Evolutionary conservation across 2,113 vertebrate genomes (phyloP), one percentile per base, ranked within the genome.

Genomic region (Scopus umbretta): DNA sequence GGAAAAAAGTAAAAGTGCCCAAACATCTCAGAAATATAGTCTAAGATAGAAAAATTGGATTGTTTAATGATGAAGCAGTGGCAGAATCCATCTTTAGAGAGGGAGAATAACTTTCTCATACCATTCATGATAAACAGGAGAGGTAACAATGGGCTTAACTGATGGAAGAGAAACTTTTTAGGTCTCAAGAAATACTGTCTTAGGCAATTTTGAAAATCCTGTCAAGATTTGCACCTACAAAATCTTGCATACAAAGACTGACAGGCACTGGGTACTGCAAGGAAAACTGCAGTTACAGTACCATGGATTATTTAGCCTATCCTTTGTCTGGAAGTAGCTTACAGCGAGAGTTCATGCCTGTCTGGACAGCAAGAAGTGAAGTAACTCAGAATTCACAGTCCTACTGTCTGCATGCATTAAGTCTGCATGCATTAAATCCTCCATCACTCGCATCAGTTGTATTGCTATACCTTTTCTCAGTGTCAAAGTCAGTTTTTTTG

Each of bases 401-500:
- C 68, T 23, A 13, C 50, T 72, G 7, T 10, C 20, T 10, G 21
- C 42, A 16, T 19, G 7, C 45, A 42, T 15, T 34, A 65, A 32
- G 66, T 11, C n/a, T 10, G 21, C 42, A 16, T 19, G 7, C 45
- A 42, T 15, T 34, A 65, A 32, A 71, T 11, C n/a, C 52, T 55
- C 27, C 43, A 11, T 11, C 9, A 17, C 15, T 11, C 2, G 0
- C 2, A 10, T 25, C 47, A 62, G 10, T 7, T 10, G 6, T 5
- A 7, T 9, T 34, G 38, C 23, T n/a, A 22, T 7, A 38, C 61
- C 6, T 15, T 58, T 21, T 43, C 43, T 59, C 22, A 32, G 61
- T 52, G 53, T 40, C 87, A 59, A 20, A 45, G 3, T 26, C 52
- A 50, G 26, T 6, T 47, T 81, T 81, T 56, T 16, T 68, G 38